Evolutionary conservation across 1,140 invertebrate species (phyloP).

Genomic region (Rhyzopertha dominica): DNA sequence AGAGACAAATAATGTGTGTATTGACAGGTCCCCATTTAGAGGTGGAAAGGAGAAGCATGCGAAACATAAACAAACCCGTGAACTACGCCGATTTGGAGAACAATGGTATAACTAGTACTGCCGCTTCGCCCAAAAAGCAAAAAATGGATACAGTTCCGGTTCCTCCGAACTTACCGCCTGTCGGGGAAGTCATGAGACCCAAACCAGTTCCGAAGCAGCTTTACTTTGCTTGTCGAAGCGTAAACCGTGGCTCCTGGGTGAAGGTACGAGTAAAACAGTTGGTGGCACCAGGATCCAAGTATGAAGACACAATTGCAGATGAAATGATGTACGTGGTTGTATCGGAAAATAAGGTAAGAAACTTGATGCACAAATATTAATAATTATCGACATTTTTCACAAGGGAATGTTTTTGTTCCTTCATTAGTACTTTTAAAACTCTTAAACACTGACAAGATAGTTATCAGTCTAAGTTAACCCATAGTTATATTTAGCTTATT

Average conservation of each 20-base stretch:
- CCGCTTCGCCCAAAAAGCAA: conserved; percentile 15
- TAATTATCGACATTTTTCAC: no score
- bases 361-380: no score
- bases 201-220: conserved; percentile 8
- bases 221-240: neutral
- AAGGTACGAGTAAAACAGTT: conserved; percentile 5
- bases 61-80: conserved; percentile 33
- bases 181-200: conserved; percentile 1
- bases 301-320: no score
- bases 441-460: no score
- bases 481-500: no score
- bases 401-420: no score
- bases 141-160: neutral
- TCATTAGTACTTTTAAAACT: no score
- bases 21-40: neutral
- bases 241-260: neutral
- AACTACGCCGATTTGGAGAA: conserved; percentile 25
- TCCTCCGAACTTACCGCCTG: conserved; percentile 1
- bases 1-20: neutral
- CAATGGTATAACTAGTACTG: conserved; percentile 17
- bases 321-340: no score
- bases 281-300: no score
- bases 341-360: no score
- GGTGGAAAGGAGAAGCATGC: conserved; percentile 19
- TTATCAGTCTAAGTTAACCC: no score